phyloP scores from a whole-genome alignment of 2,113 vertebrate species.

The Plecturocebus donacophilus region DNA sequence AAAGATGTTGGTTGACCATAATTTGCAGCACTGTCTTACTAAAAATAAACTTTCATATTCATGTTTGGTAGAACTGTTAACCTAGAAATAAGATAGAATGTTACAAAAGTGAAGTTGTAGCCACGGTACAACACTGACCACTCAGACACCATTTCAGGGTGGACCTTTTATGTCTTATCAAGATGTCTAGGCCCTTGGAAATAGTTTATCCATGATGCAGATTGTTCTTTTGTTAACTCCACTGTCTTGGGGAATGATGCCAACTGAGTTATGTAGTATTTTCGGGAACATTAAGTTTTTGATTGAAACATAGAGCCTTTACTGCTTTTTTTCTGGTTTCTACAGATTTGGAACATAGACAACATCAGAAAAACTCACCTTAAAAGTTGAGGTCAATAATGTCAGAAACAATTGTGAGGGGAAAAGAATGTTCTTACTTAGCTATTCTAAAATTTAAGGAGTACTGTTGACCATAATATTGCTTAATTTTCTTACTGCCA shows the following conservation, averaged over 20 bases:
- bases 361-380: too few relatives aligned
- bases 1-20: slow-evolving; percentile 84
- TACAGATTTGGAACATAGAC: slow-evolving; percentile 67
- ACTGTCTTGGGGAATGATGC: slow-evolving; percentile 71
- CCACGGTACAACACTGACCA: slow-evolving; percentile 74
- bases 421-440: too few relatives aligned
- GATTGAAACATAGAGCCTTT: slow-evolving; percentile 73
- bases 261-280: slow-evolving; percentile 62
- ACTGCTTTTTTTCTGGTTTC: slow-evolving; percentile 73
- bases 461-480: too few relatives aligned
- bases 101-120: slow-evolving; percentile 79
- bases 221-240: slow-evolving; percentile 68
- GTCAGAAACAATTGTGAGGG: too few relatives aligned
- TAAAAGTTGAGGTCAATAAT: too few relatives aligned
- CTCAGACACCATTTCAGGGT: slow-evolving; percentile 70
- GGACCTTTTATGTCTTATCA: slow-evolving; percentile 70
- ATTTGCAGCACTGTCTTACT: slow-evolving; percentile 86
- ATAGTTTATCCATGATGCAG: slow-evolving; percentile 62
- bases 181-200: slow-evolving; percentile 53
- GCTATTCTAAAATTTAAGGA: neutral
- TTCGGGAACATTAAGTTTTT: slow-evolving; percentile 4
- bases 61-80: slow-evolving; percentile 81
- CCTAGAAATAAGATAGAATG: slow-evolving; percentile 74
- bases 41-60: slow-evolving; percentile 78
- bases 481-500: slow-evolving; percentile 58